These are phyloP conservation scores for Anthrax anthrax DNA, from an alignment of 2,888 invertebrate species.

Conservation along the genomic window DNA sequence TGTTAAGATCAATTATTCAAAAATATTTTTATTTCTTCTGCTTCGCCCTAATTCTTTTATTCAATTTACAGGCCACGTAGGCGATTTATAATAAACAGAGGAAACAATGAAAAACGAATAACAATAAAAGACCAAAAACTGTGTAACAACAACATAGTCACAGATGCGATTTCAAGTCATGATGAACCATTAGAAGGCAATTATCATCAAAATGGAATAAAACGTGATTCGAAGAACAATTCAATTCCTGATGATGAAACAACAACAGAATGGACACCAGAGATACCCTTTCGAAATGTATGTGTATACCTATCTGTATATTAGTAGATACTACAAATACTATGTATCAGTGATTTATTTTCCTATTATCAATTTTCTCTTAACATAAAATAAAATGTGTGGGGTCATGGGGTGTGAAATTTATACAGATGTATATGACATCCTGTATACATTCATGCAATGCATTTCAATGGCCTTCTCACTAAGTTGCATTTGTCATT, in stretches of 20 bases:
- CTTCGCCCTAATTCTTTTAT: background rate
- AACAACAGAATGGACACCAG: constrained; percentile 76
- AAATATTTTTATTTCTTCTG: too few species aligned
- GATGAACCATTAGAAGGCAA: background rate
- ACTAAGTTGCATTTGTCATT: too few species aligned
- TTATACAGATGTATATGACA: too few species aligned
- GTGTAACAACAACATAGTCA: constrained; percentile 5
- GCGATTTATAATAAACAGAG: constrained; percentile 24
- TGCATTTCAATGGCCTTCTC: too few species aligned
- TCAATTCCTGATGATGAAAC: constrained; percentile 64
- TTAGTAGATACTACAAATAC: too few species aligned
- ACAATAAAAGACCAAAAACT: constrained; percentile 4
- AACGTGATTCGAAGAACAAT: constrained; percentile 32
- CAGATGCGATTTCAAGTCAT: background rate
- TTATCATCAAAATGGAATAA: background rate
- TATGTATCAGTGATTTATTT: too few species aligned
- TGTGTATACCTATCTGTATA: too few species aligned
- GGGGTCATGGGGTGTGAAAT: too few species aligned
- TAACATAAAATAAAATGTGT: too few species aligned
- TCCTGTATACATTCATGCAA: too few species aligned
- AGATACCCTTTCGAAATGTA: constrained; percentile 85
- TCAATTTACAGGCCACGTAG: constrained; percentile 29
- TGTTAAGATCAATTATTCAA: too few species aligned
- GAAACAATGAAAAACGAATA: constrained; percentile 15
- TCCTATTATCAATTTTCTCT: too few species aligned